Evolutionary conservation across 2,797 vertebrate genomes (phyloP).

Genomic region (Meda fulgida): DNA sequence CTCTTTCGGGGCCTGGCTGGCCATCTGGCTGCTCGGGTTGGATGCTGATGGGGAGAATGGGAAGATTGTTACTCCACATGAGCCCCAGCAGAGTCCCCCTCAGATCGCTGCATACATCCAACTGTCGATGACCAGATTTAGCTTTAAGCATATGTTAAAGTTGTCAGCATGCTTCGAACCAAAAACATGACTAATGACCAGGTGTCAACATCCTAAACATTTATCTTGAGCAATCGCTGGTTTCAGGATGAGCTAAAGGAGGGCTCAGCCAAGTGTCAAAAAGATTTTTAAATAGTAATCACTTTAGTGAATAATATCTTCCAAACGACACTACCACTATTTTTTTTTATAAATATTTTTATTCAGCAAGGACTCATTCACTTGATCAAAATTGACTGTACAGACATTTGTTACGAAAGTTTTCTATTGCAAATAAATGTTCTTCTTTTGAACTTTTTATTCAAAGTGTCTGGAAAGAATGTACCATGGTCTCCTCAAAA

Average conservation of each 20-base stretch:
- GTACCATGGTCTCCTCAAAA: background rate
- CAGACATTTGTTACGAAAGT: background rate
- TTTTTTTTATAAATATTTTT: background rate
- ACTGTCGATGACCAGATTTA: constrained; percentile 51
- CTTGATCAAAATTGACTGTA: background rate
- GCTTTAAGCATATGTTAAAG: constrained; percentile 60
- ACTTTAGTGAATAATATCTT: background rate
- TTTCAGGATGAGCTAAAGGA: constrained; percentile 17
- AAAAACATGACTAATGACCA: constrained; percentile 56
- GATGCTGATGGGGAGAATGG: constrained; percentile 44
- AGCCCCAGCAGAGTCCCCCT: constrained; percentile 51
- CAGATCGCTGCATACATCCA: constrained; percentile 45
- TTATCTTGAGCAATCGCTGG: constrained; percentile 38
- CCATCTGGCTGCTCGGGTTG: constrained; percentile 54
- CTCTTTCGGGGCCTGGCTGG: constrained; percentile 47
- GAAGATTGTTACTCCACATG: constrained; percentile 53
- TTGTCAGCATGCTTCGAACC: constrained; percentile 48
- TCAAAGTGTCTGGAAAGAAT: background rate
- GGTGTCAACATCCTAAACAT: constrained; percentile 33
- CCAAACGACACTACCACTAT: background rate
- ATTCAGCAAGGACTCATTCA: background rate
- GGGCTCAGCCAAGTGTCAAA: background rate
- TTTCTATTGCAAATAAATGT: background rate
- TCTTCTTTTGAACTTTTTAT: background rate
- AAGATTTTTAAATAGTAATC: background rate